These are phyloP conservation scores for Hoplostethus mediterraneus DNA, from an alignment of 2,797 vertebrate species.

Conservation along the genomic window DNA sequence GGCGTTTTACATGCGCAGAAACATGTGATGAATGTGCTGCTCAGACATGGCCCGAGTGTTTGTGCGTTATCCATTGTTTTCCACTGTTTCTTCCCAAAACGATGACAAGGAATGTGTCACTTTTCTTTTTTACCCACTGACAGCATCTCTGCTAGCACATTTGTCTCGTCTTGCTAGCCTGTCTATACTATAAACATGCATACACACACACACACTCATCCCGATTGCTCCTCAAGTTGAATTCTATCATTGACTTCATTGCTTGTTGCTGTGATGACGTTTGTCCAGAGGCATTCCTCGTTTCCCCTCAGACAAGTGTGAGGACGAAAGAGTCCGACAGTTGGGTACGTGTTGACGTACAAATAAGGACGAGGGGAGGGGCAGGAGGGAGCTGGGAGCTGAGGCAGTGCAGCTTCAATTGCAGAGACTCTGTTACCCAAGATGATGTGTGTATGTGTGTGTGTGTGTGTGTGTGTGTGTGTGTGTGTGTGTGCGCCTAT, in stretches of 20 bases:
- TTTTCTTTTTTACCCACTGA: conserved; percentile 62
- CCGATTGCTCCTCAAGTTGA: conserved; percentile 26
- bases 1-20: conserved; percentile 66
- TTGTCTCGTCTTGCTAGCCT: conserved; percentile 65
- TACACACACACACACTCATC: conserved; percentile 19
- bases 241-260: conserved; percentile 33
- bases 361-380: conserved; percentile 34
- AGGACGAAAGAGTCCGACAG: conserved; percentile 22
- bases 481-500: no score
- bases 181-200: not conserved
- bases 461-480: conserved; percentile 4
- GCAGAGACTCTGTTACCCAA: not conserved
- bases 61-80: conserved; percentile 57
- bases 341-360: conserved; percentile 20
- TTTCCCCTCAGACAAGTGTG: conserved; percentile 20
- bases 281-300: conserved; percentile 47
- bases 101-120: conserved; percentile 53
- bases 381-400: not conserved
- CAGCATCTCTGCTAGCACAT: conserved; percentile 59
- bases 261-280: conserved; percentile 16
- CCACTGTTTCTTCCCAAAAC: conserved; percentile 59
- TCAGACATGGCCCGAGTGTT: conserved; percentile 51
- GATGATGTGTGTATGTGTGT: conserved; percentile 3
- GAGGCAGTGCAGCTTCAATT: not conserved
- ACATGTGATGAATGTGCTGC: conserved; percentile 75